Evolutionary conservation across 2,888 invertebrate genomes (phyloP).

Genomic region (Sericinus montela): DNA sequence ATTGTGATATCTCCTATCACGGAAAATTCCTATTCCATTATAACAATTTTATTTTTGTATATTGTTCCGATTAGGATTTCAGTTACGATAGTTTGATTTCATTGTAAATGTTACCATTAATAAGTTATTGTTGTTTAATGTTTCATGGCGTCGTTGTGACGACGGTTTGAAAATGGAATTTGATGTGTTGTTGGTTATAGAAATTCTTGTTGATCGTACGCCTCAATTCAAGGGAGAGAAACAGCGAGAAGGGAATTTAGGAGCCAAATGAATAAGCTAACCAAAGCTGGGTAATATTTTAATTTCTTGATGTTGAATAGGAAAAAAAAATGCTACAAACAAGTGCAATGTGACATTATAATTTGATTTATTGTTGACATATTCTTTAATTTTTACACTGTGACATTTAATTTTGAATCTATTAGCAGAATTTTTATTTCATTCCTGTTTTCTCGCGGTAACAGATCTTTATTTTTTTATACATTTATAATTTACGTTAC

Average conservation of each 20-base stretch:
- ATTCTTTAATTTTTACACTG: conserved; percentile 24
- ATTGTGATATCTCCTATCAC: conserved; percentile 73
- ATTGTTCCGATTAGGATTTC: conserved; percentile 54
- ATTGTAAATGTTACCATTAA: conserved; percentile 77
- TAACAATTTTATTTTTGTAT: conserved; percentile 65
- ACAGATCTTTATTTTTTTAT: conserved; percentile 77
- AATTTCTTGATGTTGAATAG: conserved; percentile 22
- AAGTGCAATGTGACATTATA: conserved; percentile 29
- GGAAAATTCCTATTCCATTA: conserved; percentile 70
- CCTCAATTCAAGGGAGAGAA: conserved; percentile 2
- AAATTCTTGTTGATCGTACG: conserved; percentile 10
- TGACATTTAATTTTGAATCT: conserved; percentile 33
- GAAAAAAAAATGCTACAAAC: conserved; percentile 22
- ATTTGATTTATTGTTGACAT: conserved; percentile 22
- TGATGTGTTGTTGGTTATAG: conserved; percentile 13
- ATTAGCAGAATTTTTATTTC: conserved; percentile 47
- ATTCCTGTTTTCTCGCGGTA: conserved; percentile 68
- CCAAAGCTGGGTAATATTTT: conserved; percentile 50
- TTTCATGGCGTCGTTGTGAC: conserved; percentile 10
- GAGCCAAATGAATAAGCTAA: conserved; percentile 40
- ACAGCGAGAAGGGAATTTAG: conserved; percentile 25
- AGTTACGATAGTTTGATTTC: conserved; percentile 55
- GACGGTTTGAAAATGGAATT: conserved; percentile 22
- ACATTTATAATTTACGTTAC: conserved; percentile 58
- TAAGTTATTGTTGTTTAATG: conserved; percentile 67